Evolutionary conservation across 2,888 invertebrate genomes (phyloP), one percentile per base, ranked within the genome.

Genomic region (Choreutis nemorana): DNA sequence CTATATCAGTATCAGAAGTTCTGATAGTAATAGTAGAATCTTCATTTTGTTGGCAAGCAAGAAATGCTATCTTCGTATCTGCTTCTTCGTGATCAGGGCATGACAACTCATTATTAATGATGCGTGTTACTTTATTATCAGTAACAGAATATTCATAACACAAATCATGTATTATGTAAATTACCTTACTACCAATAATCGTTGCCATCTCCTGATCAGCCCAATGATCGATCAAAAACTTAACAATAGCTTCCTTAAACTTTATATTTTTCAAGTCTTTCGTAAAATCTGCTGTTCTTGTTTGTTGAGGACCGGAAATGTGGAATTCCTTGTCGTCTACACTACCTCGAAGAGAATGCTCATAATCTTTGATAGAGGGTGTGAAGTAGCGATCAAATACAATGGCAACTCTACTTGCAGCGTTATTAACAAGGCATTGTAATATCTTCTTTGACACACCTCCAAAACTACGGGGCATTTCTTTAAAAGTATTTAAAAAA

Each of bases 341-440:
- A 22, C 28, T 28, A 11, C 25, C 18, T 28, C 32, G 24, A 28
- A 20, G n/a, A 11, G 15, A 14, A 21, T 28, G 32, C n/a, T 28
- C 28, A 32, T 32, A 32, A 32, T 32, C 32, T 28, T 28, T 28
- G 21, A 32, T 32, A 16, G 32, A 32, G 14, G 32, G 32, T 13
- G 24, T 24, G 14, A 32, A 32, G 22, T 32, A 32, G 24, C 28
- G 32, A 12, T 32, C 32, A 26, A 28, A 32, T 28, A 32, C 14
- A 11, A 32, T 28, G 9, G 27, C 31, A 15, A 31, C 24, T 23
- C 31, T 27, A 24, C 16, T 9, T 10, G 31, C 31, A 16, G 27
- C 9, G 15, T 15, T 23, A 15, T 27, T 28, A 24, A 28, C 28
- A 16, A 31, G 22, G 7, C 7, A 6, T 10, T 8, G 9, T 10